Evolutionary conservation across 2,113 vertebrate species (phyloP).

Genomic region (Oncorhynchus mykiss): DNA sequence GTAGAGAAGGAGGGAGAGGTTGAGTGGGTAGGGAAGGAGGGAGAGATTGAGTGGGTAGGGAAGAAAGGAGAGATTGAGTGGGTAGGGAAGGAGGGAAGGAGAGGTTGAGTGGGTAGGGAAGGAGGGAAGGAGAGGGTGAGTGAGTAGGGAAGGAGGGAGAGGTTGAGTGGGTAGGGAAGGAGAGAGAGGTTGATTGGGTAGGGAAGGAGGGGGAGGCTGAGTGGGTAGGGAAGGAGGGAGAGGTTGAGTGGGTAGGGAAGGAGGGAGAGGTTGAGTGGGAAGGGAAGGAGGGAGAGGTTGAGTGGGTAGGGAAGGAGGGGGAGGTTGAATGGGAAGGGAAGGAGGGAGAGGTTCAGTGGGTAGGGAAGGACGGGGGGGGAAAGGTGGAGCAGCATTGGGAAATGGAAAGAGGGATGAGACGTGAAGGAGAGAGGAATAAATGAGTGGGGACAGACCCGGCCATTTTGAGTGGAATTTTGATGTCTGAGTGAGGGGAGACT

Average conservation of each 20-base stretch:
- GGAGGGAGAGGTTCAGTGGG: no score
- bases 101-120: not conserved
- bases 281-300: no score
- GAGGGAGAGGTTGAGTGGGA: no score
- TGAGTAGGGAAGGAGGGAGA: constrained; percentile 1
- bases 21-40: not conserved
- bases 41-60: not conserved
- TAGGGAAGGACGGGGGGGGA: not conserved
- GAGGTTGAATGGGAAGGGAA: no score
- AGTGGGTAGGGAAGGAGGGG: no score
- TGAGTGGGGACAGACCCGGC: constrained; percentile 41
- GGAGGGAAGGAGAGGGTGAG: not conserved
- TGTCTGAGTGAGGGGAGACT: constrained; percentile 41
- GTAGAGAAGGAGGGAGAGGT: not conserved
- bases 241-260: constrained; percentile 4
- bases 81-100: not conserved
- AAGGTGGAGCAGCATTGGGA: constrained; percentile 38
- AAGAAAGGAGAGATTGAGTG: not conserved
- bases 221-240: no score
- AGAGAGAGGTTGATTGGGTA: no score
- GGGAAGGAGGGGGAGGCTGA: no score
- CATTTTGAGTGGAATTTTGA: constrained; percentile 35
- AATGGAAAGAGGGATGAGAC: not conserved
- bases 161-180: no score
- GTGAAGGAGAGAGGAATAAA: not conserved